Conservation (phyloP, 2,113 vertebrate genomes). For the Strigops habroptila region DNA sequence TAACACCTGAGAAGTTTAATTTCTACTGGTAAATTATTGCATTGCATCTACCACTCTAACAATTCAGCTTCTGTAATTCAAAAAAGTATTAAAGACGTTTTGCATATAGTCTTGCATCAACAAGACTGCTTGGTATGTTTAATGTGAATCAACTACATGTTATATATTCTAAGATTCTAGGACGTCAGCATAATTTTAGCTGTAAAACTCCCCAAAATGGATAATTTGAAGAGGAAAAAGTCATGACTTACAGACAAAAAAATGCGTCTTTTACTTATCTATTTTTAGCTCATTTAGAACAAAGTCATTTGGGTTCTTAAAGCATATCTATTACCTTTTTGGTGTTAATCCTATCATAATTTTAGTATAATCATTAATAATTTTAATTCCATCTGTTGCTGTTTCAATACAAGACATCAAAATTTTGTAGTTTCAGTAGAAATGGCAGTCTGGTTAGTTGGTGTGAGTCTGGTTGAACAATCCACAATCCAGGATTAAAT, state of each 20-base stretch:
- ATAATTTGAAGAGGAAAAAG: not conserved
- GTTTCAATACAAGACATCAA: not conserved
- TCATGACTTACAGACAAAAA: not conserved
- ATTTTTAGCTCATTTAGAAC: not conserved
- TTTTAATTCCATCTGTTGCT: not conserved
- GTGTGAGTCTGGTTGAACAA: not conserved
- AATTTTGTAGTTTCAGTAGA: not conserved
- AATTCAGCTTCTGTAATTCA: not conserved
- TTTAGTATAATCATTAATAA: not conserved
- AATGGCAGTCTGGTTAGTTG: not conserved
- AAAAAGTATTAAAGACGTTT: not conserved
- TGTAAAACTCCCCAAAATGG: not conserved
- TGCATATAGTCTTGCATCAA: not conserved
- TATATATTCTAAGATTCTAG: not conserved
- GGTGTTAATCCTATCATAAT: not conserved
- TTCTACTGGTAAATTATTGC: not conserved
- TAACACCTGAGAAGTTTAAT: not conserved
- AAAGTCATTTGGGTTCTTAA: not conserved
- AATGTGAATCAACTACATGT: not conserved
- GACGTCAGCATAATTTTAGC: not conserved
- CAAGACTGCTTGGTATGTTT: not conserved
- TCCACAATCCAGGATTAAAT: not conserved
- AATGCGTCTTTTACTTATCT: not conserved
- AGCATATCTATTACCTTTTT: not conserved
- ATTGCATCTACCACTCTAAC: not conserved